Evolutionary conservation across 2,888 invertebrate genomes (phyloP), one percentile per base, ranked within the genome.

Genomic region (Drosophila histrio): DNA sequence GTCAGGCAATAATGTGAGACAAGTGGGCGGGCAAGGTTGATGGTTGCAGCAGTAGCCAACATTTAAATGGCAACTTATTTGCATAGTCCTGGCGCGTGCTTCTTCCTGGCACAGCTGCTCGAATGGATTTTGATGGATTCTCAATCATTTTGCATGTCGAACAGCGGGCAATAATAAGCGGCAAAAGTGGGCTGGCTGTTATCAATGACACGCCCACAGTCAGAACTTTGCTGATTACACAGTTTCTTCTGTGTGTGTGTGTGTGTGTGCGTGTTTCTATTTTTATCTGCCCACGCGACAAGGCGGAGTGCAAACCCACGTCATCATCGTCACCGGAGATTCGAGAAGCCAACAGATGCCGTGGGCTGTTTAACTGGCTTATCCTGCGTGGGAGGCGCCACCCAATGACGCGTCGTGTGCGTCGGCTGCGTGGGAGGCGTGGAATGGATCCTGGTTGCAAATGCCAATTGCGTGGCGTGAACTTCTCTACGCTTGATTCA

Each of bases 141-240:
- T 70, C 83, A 73, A 79, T 77, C 75, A 82, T 87, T 87, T 82
- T 72, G 81, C 88, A 82, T 85, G 72, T 67, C 77, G 60, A 77
- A 85, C 85, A 57, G 30, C 28, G 41, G 24, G 17, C 63, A 63
- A 67, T 68, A 75, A 78, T 71, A 74, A 70, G 50, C 66, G 47
- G 44, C 57, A 53, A 21, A 21, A 39, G 34, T n/a, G 54, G 30
- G 50, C 41, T 5, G 39, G 44, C 53, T 65, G 46, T 65, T 73
- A 73, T 73, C 73, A 75, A 41, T 65, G 76, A 19, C 76, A 75
- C 76, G 65, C 76, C 71, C 44, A 56, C 47, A 11, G 36, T n/a
- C 44, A 13, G 9, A 21, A 21, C 41, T 28, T 17, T 21, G 46
- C 50, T 63, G 70, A 75, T 75, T 73, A 63, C 58, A 56, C 26